Evolutionary conservation across 2,888 invertebrate genomes (phyloP).

Genomic region (Globia sparganii): DNA sequence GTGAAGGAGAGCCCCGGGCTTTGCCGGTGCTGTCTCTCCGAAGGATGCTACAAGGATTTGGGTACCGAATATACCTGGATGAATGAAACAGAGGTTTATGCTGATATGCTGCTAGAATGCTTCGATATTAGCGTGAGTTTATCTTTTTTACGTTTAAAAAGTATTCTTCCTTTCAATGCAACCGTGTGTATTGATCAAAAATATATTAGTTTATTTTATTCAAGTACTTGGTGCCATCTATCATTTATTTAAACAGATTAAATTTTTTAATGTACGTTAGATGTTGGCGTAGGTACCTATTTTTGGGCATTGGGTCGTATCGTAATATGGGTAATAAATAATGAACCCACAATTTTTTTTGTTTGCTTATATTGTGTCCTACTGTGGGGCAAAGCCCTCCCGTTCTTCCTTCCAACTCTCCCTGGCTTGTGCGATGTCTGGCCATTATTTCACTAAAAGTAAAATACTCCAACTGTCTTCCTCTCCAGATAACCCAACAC

Average conservation of each 20-base stretch:
- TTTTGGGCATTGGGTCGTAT: too few species aligned
- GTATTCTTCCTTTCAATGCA: background rate
- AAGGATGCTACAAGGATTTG: slow-evolving; percentile 87
- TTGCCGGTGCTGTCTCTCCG: slow-evolving; percentile 88
- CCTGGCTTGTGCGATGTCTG: background rate
- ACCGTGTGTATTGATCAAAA: background rate
- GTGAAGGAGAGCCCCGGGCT: slow-evolving; percentile 87
- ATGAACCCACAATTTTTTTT: background rate
- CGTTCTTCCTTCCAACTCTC: background rate
- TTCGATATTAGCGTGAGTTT: slow-evolving; percentile 87
- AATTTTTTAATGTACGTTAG: too few species aligned
- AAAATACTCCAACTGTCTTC: background rate
- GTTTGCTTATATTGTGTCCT: background rate
- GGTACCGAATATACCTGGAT: slow-evolving; percentile 86
- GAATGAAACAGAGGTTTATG: slow-evolving; percentile 87
- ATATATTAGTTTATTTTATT: background rate
- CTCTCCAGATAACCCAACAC: slow-evolving; percentile 83
- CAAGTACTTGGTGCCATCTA: too few species aligned
- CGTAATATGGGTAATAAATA: too few species aligned
- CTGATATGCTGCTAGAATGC: slow-evolving; percentile 87
- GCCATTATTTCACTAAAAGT: background rate
- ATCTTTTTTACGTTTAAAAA: background rate
- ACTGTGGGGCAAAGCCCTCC: background rate
- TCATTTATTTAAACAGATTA: too few species aligned
- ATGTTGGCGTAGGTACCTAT: too few species aligned